Evolutionary conservation across 2,888 invertebrate genomes (phyloP).

Genomic region (Steromphala cineraria): DNA sequence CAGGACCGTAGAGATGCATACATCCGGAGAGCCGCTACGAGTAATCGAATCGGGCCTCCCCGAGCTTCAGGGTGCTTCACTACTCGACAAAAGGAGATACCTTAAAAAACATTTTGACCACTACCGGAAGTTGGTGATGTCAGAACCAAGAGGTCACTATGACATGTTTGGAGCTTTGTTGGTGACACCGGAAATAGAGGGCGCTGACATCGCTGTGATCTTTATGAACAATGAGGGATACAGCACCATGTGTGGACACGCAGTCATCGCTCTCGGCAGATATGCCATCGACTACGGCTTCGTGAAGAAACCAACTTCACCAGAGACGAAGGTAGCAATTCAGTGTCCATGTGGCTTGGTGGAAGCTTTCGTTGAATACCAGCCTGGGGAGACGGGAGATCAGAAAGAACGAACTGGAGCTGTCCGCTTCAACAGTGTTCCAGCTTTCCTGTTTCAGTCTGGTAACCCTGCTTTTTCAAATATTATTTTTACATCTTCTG

Average conservation of each 20-base stretch:
- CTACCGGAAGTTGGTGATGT: slow-evolving; percentile 70
- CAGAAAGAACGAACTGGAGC: slow-evolving; percentile 51
- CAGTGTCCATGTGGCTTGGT: slow-evolving; percentile 75
- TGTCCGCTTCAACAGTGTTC: slow-evolving; percentile 73
- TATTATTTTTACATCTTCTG: no score
- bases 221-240: slow-evolving; percentile 75
- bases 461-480: slow-evolving; percentile 49
- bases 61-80: slow-evolving; percentile 53
- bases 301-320: slow-evolving; percentile 45
- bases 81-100: slow-evolving; percentile 70
- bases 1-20: slow-evolving; percentile 74
- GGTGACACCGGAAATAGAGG: slow-evolving; percentile 63
- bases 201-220: slow-evolving; percentile 70
- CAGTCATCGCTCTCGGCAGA: slow-evolving; percentile 71
- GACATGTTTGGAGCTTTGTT: slow-evolving; percentile 75
- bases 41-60: slow-evolving; percentile 72
- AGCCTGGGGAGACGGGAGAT: slow-evolving; percentile 39
- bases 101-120: slow-evolving; percentile 59
- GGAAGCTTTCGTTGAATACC: slow-evolving; percentile 57
- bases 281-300: slow-evolving; percentile 64
- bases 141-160: slow-evolving; percentile 75
- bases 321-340: slow-evolving; percentile 69
- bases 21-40: slow-evolving; percentile 73
- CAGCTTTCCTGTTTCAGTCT: slow-evolving; percentile 68
- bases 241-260: slow-evolving; percentile 76